These are phyloP conservation scores for Drosophila littoralis DNA, from an alignment of 1,140 invertebrate genomes.

Conservation along the genomic window DNA sequence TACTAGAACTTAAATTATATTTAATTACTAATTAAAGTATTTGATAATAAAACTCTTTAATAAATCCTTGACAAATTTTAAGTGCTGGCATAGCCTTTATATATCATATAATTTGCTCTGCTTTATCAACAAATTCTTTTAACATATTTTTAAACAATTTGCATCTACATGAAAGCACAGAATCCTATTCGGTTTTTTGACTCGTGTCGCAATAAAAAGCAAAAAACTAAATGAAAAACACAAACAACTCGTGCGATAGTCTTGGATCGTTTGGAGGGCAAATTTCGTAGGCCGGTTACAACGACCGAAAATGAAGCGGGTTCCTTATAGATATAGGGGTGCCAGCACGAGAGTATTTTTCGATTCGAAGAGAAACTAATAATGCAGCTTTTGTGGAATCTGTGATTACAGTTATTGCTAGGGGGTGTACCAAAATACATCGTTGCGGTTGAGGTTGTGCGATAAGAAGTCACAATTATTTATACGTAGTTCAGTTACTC, in stretches of 20 bases:
- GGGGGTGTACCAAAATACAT: conserved; percentile 54
- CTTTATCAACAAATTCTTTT: no score
- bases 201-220: not conserved
- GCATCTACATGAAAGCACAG: no score
- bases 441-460: conserved; percentile 14
- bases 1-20: no score
- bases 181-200: not conserved
- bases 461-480: conserved; percentile 14
- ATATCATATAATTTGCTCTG: no score
- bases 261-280: conserved; percentile 22
- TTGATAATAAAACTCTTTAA: no score
- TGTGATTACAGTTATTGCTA: not conserved
- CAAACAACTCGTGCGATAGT: conserved; percentile 18
- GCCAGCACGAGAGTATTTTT: conserved; percentile 21
- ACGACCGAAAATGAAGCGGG: conserved; percentile 22
- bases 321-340: conserved; percentile 23
- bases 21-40: no score
- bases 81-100: no score
- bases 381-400: conserved; percentile 26
- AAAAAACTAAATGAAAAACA: conserved; percentile 7
- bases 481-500: conserved; percentile 17
- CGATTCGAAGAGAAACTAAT: not conserved
- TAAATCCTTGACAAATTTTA: no score
- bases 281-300: conserved; percentile 39
- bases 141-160: not conserved